Conservation (phyloP, 2,888 invertebrate species). For the Pogonocherus hispidulus region DNA sequence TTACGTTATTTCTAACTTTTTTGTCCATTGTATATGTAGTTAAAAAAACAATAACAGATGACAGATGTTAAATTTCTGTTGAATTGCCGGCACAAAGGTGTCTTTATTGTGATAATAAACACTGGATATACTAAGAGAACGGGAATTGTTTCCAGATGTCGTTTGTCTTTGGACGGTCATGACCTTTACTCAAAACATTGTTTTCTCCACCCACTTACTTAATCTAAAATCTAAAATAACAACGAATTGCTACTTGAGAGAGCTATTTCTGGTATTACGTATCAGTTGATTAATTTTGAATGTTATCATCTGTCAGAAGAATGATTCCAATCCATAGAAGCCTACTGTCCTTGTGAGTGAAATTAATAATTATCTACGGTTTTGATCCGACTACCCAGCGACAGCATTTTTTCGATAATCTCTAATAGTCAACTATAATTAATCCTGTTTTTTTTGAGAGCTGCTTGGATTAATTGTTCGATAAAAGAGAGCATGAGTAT, state of each 20-base stretch:
- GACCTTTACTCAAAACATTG: not conserved
- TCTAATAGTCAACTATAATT: not conserved
- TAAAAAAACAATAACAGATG: too few relatives aligned
- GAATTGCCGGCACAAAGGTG: not conserved
- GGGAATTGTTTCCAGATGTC: not conserved
- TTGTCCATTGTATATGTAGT: too few relatives aligned
- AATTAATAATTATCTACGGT: conserved; percentile 4
- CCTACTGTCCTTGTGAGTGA: not conserved
- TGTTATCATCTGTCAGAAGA: not conserved
- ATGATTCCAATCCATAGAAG: not conserved
- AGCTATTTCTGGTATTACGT: not conserved
- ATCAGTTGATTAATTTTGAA: not conserved
- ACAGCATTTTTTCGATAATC: not conserved
- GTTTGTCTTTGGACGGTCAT: not conserved
- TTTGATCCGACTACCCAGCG: not conserved
- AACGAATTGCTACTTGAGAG: not conserved
- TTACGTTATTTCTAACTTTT: too few relatives aligned
- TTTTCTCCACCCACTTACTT: not conserved
- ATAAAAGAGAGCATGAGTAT: not conserved
- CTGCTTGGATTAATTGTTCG: not conserved
- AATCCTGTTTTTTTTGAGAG: not conserved
- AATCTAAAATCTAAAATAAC: too few relatives aligned
- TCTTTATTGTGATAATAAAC: not conserved
- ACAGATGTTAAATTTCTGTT: too few relatives aligned
- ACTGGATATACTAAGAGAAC: not conserved